Base-by-base conservation (phyloP, 92 coral and sea anemone genomes). In the Montipora capitata region DNA sequence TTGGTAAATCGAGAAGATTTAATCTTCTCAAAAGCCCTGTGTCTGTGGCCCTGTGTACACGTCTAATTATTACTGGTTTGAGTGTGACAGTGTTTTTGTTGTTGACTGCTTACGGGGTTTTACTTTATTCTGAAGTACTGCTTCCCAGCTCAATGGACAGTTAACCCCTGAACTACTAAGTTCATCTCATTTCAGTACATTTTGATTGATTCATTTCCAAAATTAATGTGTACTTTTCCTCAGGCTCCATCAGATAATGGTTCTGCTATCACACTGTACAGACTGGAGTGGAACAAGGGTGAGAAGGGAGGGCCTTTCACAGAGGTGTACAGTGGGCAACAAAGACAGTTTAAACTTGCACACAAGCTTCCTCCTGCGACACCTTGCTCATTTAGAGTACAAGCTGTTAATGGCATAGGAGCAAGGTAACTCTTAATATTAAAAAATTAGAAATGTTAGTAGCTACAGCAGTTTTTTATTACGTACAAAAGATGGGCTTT, bases 361-460 rank as follows among this genome's bases (percentile, higher is more conserved):
- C 99, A 95, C 79, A 97, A 97, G 84, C 94, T 97, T 7, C 94
- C 93, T 66, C 99, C 99, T 48, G 96, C 94, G 12, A 92, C 99
- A 1, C 92, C 96, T 2, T 97, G 96, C 74, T 81, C 89, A 61
- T 97, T 97, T 81, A 93, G 99, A 82, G 89, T 97, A 61, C 93
- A 97, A 59, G 99, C 99, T 20, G 89, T 90, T 1, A 97, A 97
- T 63, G 87, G 88, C 63, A 93, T 97, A 75, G 99, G 99, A 9
- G 91, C 91, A 15, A 97, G 99, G 99, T 96, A 78, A 10, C 76
- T 83, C 16, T 18, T 72, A 5, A 54, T 12, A 0, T 54, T 54
- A 27, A 27, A 27, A 27, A 27, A n/a, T n/a, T n/a, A 27, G 35
- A 27, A 27, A 27, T 27, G 35, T 27, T 27, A 27, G 35, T 27